Base-by-base conservation (phyloP, 2,888 invertebrate species). In the Melipona bicolor region DNA sequence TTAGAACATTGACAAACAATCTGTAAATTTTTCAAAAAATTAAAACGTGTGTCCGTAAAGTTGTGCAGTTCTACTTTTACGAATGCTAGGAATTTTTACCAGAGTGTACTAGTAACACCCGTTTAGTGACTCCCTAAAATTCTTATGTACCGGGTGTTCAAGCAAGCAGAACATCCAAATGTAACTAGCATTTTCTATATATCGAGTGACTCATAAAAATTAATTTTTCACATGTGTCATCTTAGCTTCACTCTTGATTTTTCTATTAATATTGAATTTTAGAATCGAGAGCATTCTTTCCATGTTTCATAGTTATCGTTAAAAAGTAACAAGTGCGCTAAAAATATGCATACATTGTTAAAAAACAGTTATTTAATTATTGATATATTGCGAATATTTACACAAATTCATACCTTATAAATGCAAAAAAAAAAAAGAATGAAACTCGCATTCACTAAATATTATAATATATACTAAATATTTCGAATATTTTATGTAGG, bases 111-210 rank as follows among this genome's bases (percentile, higher is more conserved):
- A 27, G 75, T 36, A 15, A 75, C 21, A 54, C 4, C 3, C 32
- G 0, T 54, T 27, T 43, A 49, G 75, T 64, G 56, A 6, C 0
- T 21, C 17, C 71, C 43, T 54, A 27, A 4, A 4, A 62, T 54
- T 17, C 21, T 32, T 19, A 74, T 27, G 61, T 61, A 74, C 21
- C n/a, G 79, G 27, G 56, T 78, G 27, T 2, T 15, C 49, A 11
- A 13, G 4, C 21, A 36, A 70, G 52, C 6, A 5, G 0, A 50
- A 6, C 5, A 4, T 19, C 9, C 6, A 21, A 64, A 73, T 32
- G 4, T 71, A 36, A 56, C 54, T 36, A 70, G n/a, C 3, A 17
- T 56, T 21, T n/a, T 4, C 0, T 56, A 43, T 3, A 50, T 6
- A 24, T 4, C 19, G 19, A 4, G 11, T 64, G 52, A 6, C 24